Conservation (phyloP, 2,888 invertebrate genomes). For the Acrobasis consociella region DNA sequence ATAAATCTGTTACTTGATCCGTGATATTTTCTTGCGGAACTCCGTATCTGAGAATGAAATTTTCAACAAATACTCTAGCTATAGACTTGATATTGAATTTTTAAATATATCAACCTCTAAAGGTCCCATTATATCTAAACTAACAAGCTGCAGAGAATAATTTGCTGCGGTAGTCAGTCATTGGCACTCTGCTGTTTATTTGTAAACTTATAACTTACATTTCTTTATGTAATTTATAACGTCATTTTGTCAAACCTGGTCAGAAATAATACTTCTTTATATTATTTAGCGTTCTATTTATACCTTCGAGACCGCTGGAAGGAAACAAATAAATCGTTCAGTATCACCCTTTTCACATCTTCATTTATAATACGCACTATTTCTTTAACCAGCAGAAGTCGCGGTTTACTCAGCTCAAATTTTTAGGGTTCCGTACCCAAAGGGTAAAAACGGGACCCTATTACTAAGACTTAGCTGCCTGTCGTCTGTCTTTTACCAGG, state of each 20-base stretch:
- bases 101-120: too few species aligned
- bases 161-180: conserved; percentile 3
- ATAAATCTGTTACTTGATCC: too few species aligned
- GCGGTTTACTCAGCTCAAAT: too few species aligned
- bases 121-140: conserved; percentile 16
- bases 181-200: not conserved
- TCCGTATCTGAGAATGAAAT: too few species aligned
- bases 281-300: conserved; percentile 14
- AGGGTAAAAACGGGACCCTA: too few species aligned
- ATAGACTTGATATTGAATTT: not conserved
- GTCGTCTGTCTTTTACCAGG: too few species aligned
- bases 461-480: too few species aligned
- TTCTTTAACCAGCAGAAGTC: too few species aligned
- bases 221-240: conserved; percentile 14
- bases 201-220: conserved; percentile 14
- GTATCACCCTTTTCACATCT: not conserved
- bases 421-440: too few species aligned
- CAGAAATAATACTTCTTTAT: conserved; percentile 12
- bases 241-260: conserved; percentile 19
- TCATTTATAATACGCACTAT: too few species aligned
- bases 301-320: conserved; percentile 17
- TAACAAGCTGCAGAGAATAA: conserved; percentile 7
- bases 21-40: too few species aligned
- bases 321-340: conserved; percentile 18
- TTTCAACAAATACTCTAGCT: too few species aligned